Percentiles rank a stretch among this genome's conserved stretches.
Evolutionary conservation across 2,797 vertebrate species (phyloP).

Genomic region (Hoplostethus atlanticus): DNA sequence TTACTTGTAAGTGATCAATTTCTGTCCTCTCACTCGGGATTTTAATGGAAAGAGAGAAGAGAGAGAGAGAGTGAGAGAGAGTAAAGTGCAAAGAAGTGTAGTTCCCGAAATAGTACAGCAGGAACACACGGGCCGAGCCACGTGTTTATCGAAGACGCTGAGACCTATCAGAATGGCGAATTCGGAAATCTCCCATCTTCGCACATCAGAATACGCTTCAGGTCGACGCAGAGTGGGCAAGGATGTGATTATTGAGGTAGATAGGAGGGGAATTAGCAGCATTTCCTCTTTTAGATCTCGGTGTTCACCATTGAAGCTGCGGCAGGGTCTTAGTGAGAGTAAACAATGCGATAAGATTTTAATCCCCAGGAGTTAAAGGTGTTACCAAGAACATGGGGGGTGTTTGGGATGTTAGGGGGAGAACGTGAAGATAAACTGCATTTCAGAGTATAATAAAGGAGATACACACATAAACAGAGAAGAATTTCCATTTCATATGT

Average conservation of each 20-base stretch:
- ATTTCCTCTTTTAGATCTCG: too few species aligned
- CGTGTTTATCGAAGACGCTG: not conserved
- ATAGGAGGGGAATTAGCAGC: too few species aligned
- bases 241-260: too few species aligned
- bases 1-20: not conserved
- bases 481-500: not conserved
- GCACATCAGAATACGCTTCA: too few species aligned
- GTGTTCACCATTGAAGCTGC: not conserved
- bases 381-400: too few species aligned
- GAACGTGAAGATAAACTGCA: not conserved
- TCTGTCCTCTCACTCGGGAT: not conserved
- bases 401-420: too few species aligned
- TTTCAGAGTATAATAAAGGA: not conserved
- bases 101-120: conserved; percentile 10
- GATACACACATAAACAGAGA: not conserved
- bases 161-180: too few species aligned
- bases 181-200: not conserved
- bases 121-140: conserved; percentile 9
- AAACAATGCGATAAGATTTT: too few species aligned
- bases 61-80: not conserved
- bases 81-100: conserved; percentile 13
- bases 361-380: too few species aligned
- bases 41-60: conserved; percentile 18
- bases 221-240: too few species aligned
- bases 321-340: too few species aligned